These are phyloP conservation scores for silkworm (Bombyx mori) DNA, from an alignment of 1,140 invertebrate genomes.

Conservation along the genomic window DNA sequence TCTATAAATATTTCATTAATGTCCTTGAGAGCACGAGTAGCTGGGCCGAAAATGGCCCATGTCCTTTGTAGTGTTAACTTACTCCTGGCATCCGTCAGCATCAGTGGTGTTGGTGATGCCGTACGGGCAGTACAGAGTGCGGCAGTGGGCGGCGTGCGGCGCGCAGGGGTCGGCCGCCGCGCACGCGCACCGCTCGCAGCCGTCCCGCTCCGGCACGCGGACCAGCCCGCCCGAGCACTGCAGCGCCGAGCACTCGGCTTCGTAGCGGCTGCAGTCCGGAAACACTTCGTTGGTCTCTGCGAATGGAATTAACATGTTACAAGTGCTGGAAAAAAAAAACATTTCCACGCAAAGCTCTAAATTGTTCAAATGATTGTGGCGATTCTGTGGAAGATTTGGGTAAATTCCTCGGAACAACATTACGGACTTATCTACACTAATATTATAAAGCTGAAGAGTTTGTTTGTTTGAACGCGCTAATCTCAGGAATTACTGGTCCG, in stretches of 20 bases:
- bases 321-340: slow-evolving; percentile 1
- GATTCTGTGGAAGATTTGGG: no score
- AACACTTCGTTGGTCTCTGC: slow-evolving; percentile 4
- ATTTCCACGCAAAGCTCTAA: background rate
- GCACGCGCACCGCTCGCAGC: slow-evolving; percentile 1
- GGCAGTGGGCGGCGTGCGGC: slow-evolving; percentile 1
- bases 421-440: no score
- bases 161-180: slow-evolving; percentile 1
- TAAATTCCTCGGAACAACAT: no score
- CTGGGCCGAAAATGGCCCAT: no score
- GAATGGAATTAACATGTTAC: background rate
- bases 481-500: no score
- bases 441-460: no score
- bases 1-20: no score
- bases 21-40: no score
- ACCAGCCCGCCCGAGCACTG: slow-evolving; percentile 4
- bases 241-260: slow-evolving; percentile 5
- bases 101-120: slow-evolving; percentile 1
- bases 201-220: background rate
- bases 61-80: background rate
- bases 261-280: slow-evolving; percentile 1
- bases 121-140: slow-evolving; percentile 7
- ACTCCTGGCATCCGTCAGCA: slow-evolving; percentile 11
- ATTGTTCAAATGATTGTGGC: no score
- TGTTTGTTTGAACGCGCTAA: no score